phyloP scores from a whole-genome alignment of 2,113 vertebrate species.

The Poecile atricapillus region DNA sequence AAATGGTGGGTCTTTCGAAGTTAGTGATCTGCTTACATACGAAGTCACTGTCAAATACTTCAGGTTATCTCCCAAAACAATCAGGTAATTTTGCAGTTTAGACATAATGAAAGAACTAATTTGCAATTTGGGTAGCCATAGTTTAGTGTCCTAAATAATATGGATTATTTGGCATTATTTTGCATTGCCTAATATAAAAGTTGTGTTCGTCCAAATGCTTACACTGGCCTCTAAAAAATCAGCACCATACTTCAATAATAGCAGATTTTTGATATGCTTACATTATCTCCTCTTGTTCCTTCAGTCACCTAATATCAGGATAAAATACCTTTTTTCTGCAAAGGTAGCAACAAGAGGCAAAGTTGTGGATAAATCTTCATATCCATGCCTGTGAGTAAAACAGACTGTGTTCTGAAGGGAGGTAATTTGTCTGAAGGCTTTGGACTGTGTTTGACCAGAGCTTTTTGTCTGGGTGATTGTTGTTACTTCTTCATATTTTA shows the following conservation, averaged over 20 bases:
- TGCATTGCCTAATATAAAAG: background rate
- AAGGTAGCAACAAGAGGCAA: background rate
- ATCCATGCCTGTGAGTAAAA: background rate
- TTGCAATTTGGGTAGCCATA: background rate
- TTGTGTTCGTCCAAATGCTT: background rate
- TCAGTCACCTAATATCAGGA: background rate
- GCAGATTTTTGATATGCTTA: accelerated
- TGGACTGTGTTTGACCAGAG: background rate
- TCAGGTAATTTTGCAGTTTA: background rate
- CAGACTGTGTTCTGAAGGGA: background rate
- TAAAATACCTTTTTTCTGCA: background rate
- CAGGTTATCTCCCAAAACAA: background rate
- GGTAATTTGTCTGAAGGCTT: background rate
- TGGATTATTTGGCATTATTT: background rate
- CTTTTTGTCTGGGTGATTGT: background rate
- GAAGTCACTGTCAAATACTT: background rate
- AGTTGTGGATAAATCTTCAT: background rate
- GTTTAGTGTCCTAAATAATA: background rate
- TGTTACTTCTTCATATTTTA: background rate
- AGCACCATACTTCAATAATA: background rate
- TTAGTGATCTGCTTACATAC: background rate
- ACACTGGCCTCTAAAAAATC: background rate
- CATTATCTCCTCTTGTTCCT: background rate
- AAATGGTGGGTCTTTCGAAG: background rate
- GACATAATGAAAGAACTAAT: background rate